Evolutionary conservation across 2,888 invertebrate genomes (phyloP), one percentile per base, ranked within the genome.

Genomic region (Autographa gamma): DNA sequence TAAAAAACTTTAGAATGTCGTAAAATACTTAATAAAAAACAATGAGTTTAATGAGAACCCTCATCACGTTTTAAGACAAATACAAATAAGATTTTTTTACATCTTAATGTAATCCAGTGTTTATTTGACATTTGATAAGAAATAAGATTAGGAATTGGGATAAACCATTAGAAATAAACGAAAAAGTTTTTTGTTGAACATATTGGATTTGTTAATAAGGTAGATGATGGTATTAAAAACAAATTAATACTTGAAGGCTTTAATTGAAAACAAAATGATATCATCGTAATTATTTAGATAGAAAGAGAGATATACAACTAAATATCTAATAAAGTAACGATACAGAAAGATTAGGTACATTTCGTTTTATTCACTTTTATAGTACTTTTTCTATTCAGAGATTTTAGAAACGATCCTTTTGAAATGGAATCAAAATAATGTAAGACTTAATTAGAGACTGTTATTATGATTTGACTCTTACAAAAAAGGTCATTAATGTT

Each of bases 21-120:
- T 84, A 84, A 85, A 84, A 85, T 84, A 83, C 80, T 83, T 81
- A 80, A 85, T 84, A 85, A 85, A 83, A 84, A 81, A 83, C 78
- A 83, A 84, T 85, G 78, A 74, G 65, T 72, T 66, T 81, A 85
- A 85, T 80, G 84, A 78, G 66, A 68, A 67, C 61, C 68, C 71
- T 68, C 81, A 81, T 85, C 73, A 78, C 79, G 69, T 81, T 80
- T 85, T 73, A 81, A 73, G 75, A 61, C 60, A 77, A 77, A 74
- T 62, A 79, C 69, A 73, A 76, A 72, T 69, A 74, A 73, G 71
- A 68, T 81, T 71, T 72, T 67, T 71, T 73, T 61, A 68, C 71
- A 70, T 72, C 63, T 41, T 25, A 62, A 74, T 76, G 63, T 69
- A 60, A 32, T 56, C 19, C 19, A 60, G 41, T 68, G 31, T 64